Base-by-base conservation (phyloP, 2,113 vertebrate genomes). In the Panthera tigris region DNA sequence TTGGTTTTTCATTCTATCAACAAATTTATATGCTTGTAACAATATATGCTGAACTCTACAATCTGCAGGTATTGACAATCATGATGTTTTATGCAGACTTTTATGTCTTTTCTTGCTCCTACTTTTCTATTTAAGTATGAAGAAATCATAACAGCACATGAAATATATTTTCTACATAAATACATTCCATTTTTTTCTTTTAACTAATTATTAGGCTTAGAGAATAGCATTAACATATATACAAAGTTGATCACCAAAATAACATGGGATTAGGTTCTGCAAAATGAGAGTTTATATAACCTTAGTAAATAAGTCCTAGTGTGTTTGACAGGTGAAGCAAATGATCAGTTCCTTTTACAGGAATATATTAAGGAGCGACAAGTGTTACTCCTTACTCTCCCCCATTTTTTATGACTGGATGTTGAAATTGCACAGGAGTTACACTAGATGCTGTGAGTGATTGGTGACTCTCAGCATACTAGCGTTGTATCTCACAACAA, bases 1-100 rank as follows among this genome's bases (percentile, higher is more conserved):
- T 97, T 96, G 79, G 21, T 48, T 92, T 96, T 86, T 86, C 36
- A 63, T 68, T 65, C 45, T 96, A 18, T 85, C 82, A 92, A 61
- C n/a, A 88, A 69, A n/a, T 95, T 55, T 50, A 27, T 84, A 52
- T 81, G 91, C 48, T 93, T 66, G 0, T n/a, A 85, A 31, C 7
- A 76, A 78, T 33, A 39, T 87, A 55, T 79, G 55, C 18, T 78
- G 31, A 97, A 65, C 14, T 29, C 19, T 6, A n/a, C 25, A 63
- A 9, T 79, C 33, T 66, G 63, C 11, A 95, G 19, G 45, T 94
- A 79, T 57, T 89, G 39, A 50, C 25, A 87, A 33, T 66, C 19
- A 52, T 85, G 45, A 45, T 27, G 8, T 93, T 93, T 98, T 78
- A 63, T 8, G n/a, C 41, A 95, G 68, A 11, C 3, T 39, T 81